Conservation (phyloP, 53 echinoderm and acorn worm species). For the Henricia sp. region DNA sequence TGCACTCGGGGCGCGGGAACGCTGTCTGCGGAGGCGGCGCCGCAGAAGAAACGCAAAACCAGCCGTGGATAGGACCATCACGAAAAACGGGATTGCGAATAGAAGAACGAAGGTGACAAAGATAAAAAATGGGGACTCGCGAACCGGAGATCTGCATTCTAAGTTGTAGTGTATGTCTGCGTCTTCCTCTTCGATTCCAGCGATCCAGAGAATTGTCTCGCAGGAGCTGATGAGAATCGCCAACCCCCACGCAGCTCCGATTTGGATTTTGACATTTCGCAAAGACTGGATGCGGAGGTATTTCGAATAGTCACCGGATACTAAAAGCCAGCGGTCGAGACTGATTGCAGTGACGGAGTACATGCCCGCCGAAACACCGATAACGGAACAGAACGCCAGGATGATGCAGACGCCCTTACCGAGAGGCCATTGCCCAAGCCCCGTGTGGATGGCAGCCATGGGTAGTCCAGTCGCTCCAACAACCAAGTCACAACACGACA, state of each 20-base stretch:
- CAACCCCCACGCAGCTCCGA: conserved; percentile 20
- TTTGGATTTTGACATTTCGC: conserved; percentile 52
- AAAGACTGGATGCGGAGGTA: conserved; percentile 53
- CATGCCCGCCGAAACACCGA: conserved; percentile 48
- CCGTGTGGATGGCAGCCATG: conserved; percentile 29
- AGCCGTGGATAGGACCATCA: conserved; percentile 22
- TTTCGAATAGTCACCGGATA: conserved; percentile 35
- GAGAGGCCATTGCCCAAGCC: conserved; percentile 38
- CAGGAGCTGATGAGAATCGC: conserved; percentile 37
- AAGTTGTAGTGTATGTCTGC: conserved; percentile 6
- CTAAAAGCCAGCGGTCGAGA: conserved; percentile 55
- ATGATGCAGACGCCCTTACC: conserved; percentile 48
- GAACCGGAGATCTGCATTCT: conserved; percentile 31
- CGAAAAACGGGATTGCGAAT: conserved; percentile 27
- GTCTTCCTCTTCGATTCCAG: conserved; percentile 2
- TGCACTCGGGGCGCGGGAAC: conserved; percentile 4
- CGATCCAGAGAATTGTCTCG: conserved; percentile 47
- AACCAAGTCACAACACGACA: conserved; percentile 47
- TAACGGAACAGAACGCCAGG: conserved; percentile 3
- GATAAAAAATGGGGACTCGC: conserved; percentile 5
- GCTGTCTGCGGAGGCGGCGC: conserved; percentile 28
- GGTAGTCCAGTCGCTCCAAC: conserved; percentile 44
- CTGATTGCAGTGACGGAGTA: conserved; percentile 45
- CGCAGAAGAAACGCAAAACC: conserved; percentile 46
- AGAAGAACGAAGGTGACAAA: conserved; percentile 34